phyloP scores from a whole-genome alignment of 1,140 invertebrate species.

The Drosophila ficusphila region DNA sequence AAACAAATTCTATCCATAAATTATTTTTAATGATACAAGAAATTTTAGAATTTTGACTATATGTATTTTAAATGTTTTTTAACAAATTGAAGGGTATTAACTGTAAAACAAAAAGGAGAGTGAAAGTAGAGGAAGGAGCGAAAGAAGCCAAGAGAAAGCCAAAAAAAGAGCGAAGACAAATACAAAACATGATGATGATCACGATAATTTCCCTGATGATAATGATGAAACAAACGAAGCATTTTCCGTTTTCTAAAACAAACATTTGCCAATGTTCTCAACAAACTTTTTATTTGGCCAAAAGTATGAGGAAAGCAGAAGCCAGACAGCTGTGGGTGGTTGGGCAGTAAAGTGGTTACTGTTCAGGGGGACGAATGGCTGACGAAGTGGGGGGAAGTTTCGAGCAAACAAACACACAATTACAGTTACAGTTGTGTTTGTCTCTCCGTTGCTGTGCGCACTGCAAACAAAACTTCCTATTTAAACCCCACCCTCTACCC shows the following conservation, averaged over 20 bases:
- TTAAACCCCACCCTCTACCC: constrained; percentile 25
- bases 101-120: constrained; percentile 18
- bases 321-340: constrained; percentile 37
- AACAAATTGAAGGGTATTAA: background rate
- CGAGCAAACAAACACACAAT: constrained; percentile 61
- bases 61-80: too few relatives aligned
- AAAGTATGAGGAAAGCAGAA: constrained; percentile 51
- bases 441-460: constrained; percentile 58
- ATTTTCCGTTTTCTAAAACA: constrained; percentile 77
- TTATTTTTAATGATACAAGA: too few relatives aligned
- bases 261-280: constrained; percentile 81
- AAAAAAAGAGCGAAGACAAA: constrained; percentile 18
- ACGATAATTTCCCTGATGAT: constrained; percentile 31
- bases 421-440: constrained; percentile 60
- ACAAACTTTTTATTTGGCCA: constrained; percentile 71
- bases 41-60: too few relatives aligned
- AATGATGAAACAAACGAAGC: constrained; percentile 71
- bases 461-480: constrained; percentile 63
- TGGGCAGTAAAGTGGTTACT: background rate
- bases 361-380: background rate
- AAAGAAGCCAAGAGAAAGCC: constrained; percentile 62
- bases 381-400: constrained; percentile 28
- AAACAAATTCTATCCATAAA: too few relatives aligned
- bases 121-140: constrained; percentile 2
- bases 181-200: constrained; percentile 37